Percentiles rank a stretch among this genome's conserved stretches.
Evolutionary conservation across 2,797 vertebrate species (phyloP).

Genomic region (Leptatherina wallacei): DNA sequence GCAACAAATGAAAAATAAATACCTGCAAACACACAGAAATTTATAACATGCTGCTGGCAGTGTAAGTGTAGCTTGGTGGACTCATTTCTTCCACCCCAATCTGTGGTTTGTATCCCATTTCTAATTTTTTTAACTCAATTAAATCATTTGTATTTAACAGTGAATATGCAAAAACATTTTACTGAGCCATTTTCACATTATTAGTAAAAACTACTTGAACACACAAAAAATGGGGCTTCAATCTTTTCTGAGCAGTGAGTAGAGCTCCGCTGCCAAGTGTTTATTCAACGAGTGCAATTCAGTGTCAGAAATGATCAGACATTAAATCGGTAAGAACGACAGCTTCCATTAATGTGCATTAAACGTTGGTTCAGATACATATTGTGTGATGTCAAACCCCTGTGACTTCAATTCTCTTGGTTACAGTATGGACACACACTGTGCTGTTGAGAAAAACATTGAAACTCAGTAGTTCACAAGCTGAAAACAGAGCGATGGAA

Average conservation of each 20-base stretch:
- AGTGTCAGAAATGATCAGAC: slow-evolving; percentile 70
- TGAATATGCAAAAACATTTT: neutral
- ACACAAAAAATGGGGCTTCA: neutral
- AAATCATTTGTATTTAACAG: neutral
- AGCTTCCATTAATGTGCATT: slow-evolving; percentile 53
- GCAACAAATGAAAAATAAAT: slow-evolving; percentile 65
- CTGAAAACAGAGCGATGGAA: slow-evolving; percentile 21
- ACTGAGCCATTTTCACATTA: neutral
- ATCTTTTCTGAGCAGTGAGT: slow-evolving; percentile 48
- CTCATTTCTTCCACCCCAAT: slow-evolving; percentile 9
- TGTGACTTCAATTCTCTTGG: neutral
- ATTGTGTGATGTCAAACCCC: neutral
- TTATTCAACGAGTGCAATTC: slow-evolving; percentile 77
- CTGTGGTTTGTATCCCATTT: slow-evolving; percentile 5
- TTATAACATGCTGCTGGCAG: neutral
- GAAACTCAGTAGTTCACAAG: slow-evolving; percentile 43
- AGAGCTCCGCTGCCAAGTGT: slow-evolving; percentile 45
- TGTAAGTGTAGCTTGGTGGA: slow-evolving; percentile 14
- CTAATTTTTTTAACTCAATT: neutral
- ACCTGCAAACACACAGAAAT: slow-evolving; percentile 39
- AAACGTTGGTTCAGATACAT: slow-evolving; percentile 8
- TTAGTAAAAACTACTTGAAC: neutral
- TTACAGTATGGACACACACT: slow-evolving; percentile 18
- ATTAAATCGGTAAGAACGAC: slow-evolving; percentile 63
- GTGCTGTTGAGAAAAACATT: slow-evolving; percentile 14